These are phyloP conservation scores for Phylloscopus trochilus DNA, from an alignment of 2,113 vertebrate species.

Conservation along the genomic window DNA sequence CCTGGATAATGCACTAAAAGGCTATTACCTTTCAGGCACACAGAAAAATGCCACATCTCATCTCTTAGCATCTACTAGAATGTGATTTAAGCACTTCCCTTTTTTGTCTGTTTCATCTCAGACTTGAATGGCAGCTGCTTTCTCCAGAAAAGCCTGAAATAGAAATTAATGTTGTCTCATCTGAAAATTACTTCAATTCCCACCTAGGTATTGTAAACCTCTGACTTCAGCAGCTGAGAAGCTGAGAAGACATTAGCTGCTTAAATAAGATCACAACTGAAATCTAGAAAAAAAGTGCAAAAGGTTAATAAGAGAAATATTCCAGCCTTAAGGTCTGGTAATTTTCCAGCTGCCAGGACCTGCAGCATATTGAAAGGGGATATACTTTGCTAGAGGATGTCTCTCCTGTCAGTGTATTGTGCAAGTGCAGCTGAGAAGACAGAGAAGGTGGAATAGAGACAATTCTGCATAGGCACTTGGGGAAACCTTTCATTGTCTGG, in stretches of 20 bases:
- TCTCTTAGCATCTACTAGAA: not conserved
- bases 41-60: not conserved
- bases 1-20: not conserved
- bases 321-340: not conserved
- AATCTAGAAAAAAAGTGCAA: not conserved
- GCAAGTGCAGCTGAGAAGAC: not conserved
- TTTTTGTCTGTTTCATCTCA: not conserved
- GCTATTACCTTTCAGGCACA: not conserved
- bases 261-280: not conserved
- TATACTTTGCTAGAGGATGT: not conserved
- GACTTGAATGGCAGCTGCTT: not conserved
- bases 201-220: not conserved
- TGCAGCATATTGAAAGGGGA: rapidly evolving
- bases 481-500: not conserved
- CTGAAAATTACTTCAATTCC: not conserved
- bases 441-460: not conserved
- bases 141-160: not conserved
- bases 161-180: not conserved
- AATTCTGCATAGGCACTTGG: not conserved
- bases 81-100: not conserved
- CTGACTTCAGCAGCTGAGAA: not conserved
- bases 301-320: not conserved
- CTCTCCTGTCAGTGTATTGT: not conserved
- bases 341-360: not conserved
- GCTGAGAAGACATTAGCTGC: not conserved